Base-by-base conservation (phyloP, 1,140 invertebrate species). In the Lethocerus indicus region DNA sequence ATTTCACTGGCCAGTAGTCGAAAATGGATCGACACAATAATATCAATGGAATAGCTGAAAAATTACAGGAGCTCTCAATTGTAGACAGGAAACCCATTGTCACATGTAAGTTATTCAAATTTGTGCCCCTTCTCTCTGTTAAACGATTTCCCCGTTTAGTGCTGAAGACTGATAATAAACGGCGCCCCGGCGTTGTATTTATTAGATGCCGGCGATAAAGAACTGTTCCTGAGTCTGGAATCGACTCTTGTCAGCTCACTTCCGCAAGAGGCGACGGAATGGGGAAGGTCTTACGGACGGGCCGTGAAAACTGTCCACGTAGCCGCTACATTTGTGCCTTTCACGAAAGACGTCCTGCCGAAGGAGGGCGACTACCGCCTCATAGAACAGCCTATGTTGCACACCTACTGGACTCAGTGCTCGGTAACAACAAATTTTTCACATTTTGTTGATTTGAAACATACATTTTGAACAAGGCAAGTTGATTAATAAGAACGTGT, bases 341-440 rank as follows among this genome's bases (percentile, higher is more conserved):
- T 88, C 66, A 75, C 74, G 53, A 72, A 74, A 50, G 73, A 76
- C 57, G 72, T 79, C 53, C 61, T 86, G 23, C 76, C 80, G 16
- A 65, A 72, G 42, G 81, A 85, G 54, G 75, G 78, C 56, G 71
- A 78, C 57, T 79, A 75, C 67, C 79, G 82, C 59, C 71, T 94
- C 23, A 71, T 90, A 40, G 80, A 85, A 53, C 79, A 85, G 54
- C 87, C 89, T 21, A 81, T 94, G 61, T 82, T 97, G 60, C 89
- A 97, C 65, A 89, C 89, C 46, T 97, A 83, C 67, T 93, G 90
- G 81, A 92, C 83, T 36, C 90, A 94, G 66, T 94, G 90, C 69
- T 74, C 76, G 56, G 87, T 90, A 72, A 50, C 40, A 37, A 21
- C 5, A 42, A 24, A 9, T n/a, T 6, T n/a, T 39, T 39, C 14